Evolutionary conservation across 2,888 invertebrate genomes (phyloP).

Genomic region (Drosophila emarginata): DNA sequence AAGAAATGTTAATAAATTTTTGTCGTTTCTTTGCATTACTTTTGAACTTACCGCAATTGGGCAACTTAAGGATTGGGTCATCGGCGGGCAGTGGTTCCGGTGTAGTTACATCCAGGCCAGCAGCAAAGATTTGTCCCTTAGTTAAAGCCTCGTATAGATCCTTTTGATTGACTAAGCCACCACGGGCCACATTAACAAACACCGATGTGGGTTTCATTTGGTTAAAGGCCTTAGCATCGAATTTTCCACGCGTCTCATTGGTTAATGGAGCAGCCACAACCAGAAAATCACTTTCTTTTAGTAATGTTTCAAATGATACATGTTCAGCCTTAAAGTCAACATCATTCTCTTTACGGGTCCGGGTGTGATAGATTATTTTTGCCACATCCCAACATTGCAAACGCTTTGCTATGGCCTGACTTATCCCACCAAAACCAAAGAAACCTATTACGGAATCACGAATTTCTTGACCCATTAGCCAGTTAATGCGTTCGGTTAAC

Average conservation of each 20-base stretch:
- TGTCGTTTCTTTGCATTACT: not conserved
- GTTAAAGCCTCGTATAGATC: conserved; percentile 90
- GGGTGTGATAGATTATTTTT: conserved; percentile 89
- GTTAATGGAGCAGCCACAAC: conserved; percentile 91
- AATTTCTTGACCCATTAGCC: conserved; percentile 91
- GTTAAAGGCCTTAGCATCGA: conserved; percentile 89
- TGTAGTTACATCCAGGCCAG: conserved; percentile 95
- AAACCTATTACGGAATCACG: conserved; percentile 91
- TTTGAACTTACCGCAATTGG: conserved; percentile 88
- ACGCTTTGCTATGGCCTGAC: conserved; percentile 89
- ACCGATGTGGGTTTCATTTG: conserved; percentile 94
- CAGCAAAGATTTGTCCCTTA: conserved; percentile 89
- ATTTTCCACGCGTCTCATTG: conserved; percentile 89
- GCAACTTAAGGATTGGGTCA: conserved; percentile 89
- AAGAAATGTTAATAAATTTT: not conserved
- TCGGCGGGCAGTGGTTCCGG: conserved; percentile 94
- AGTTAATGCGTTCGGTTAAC: conserved; percentile 87
- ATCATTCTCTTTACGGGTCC: conserved; percentile 85
- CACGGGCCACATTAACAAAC: conserved; percentile 94
- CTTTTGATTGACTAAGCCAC: conserved; percentile 90
- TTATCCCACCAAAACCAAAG: conserved; percentile 92
- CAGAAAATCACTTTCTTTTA: conserved; percentile 92
- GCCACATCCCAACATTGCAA: conserved; percentile 89
- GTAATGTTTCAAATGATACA: conserved; percentile 88
- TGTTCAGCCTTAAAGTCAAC: conserved; percentile 87